Conservation (phyloP, 2,797 vertebrate genomes). For the Aulostomus chinensis region DNA sequence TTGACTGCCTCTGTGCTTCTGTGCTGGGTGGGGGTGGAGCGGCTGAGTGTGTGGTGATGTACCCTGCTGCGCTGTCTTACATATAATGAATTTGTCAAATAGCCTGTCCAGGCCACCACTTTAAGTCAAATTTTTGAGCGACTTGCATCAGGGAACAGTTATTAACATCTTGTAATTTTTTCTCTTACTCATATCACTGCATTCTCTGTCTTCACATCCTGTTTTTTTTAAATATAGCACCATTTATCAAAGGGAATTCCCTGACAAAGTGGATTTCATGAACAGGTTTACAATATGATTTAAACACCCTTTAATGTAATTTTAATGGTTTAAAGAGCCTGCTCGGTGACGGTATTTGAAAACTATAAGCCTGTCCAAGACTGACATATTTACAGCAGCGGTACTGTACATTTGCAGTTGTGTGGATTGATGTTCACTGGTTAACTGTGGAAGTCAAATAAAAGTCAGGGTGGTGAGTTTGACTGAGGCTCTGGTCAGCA, state of each 20-base stretch:
- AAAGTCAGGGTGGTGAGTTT: too few species aligned
- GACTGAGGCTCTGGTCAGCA: too few species aligned
- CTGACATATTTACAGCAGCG: too few species aligned
- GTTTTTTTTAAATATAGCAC: too few species aligned
- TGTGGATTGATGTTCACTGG: constrained; percentile 28
- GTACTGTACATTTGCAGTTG: constrained; percentile 33
- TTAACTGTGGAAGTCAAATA: too few species aligned
- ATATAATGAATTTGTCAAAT: constrained; percentile 63
- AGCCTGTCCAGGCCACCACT: constrained; percentile 35
- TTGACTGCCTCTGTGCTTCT: constrained; percentile 58
- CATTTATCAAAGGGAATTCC: too few species aligned
- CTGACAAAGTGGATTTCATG: too few species aligned
- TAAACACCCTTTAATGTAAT: constrained; percentile 2
- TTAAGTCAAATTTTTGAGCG: too few species aligned
- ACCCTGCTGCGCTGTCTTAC: constrained; percentile 33
- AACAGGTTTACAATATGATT: constrained; percentile 13
- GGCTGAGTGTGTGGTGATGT: constrained; percentile 21
- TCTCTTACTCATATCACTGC: too few species aligned
- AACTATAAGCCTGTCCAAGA: constrained; percentile 15
- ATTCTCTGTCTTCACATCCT: too few species aligned
- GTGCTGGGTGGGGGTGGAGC: constrained; percentile 22
- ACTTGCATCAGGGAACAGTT: too few species aligned
- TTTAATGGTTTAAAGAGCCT: constrained; percentile 24
- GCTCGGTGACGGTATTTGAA: constrained; percentile 13
- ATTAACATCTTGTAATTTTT: neutral